Evolutionary conservation across 2,797 vertebrate species (phyloP), one percentile per base, ranked within the genome.

Genomic region (Pseudochromis fuscus): DNA sequence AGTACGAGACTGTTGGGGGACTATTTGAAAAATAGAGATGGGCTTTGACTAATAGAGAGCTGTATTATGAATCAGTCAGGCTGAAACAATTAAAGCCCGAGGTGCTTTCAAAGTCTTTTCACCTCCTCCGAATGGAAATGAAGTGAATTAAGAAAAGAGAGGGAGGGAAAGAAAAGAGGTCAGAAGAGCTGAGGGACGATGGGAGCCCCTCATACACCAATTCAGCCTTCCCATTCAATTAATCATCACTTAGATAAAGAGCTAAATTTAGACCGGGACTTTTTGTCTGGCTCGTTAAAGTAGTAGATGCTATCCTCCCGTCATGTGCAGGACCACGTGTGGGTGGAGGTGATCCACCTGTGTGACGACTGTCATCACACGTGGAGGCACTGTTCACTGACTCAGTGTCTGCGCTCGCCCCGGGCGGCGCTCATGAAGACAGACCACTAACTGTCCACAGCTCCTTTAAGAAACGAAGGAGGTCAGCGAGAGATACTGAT

Each of bases 81-180:
- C 87, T 75, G 82, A 90, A 91, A 88, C 82, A 84, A 88, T 85
- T 86, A 77, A 75, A 72, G 88, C 90, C 89, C 1, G 72, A 66
- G 86, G 92, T 91, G 81, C 90, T 90, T 84, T 93, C 81, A 87
- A 84, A 88, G 70, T 88, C 88, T 91, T 92, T 94, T 93, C 87
- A 89, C 82, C 83, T 90, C 90, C 57, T 80, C 25, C 19, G 23
- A 90, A 87, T 85, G 72, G 79, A 86, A 89, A 89, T 83, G 67
- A 88, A 88, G 72, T 70, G 81, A 87, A 89, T 85, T 84, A 84
- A 82, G 75, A 58, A 78, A 77, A 78, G 31, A 52, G 19, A 44
- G 28, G 35, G 23, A 60, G 4, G 62, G 45, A 48, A 58, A 38
- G 61, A 81, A 91, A 91, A 45, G 77, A 91, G 89, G 88, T 82